Percentiles rank a stretch among this genome's conserved stretches.
Evolutionary conservation across 2,113 vertebrate species (phyloP).

Genomic region (Struthidea cinerea): DNA sequence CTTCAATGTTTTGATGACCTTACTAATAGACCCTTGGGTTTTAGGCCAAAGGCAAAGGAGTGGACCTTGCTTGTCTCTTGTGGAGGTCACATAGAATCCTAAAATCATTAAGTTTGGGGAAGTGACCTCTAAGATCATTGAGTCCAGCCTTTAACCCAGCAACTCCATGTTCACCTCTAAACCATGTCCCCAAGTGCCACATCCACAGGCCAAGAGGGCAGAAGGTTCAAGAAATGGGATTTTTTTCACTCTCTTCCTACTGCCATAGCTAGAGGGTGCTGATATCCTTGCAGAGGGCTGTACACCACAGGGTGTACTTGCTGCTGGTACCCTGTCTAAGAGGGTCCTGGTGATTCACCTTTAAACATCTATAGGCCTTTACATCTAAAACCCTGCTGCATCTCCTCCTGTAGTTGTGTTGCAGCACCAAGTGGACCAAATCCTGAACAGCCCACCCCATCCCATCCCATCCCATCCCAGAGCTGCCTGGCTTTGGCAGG

Average conservation of each 20-base stretch:
- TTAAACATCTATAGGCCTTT: not conserved
- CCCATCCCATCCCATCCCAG: not conserved
- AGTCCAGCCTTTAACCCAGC: not conserved
- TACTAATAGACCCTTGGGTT: not conserved
- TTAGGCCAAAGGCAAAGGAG: not conserved
- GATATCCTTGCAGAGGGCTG: not conserved
- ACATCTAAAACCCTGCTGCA: not conserved
- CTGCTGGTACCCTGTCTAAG: not conserved
- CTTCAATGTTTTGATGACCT: not conserved
- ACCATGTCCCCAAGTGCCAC: not conserved
- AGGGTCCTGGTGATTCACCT: not conserved
- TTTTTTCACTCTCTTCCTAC: not conserved
- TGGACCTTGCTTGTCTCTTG: not conserved
- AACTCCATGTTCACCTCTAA: not conserved
- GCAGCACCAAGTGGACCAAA: not conserved
- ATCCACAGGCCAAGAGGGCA: not conserved
- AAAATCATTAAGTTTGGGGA: not conserved
- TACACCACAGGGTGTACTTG: not conserved
- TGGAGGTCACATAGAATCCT: not conserved
- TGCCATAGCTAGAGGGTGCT: not conserved
- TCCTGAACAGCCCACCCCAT: not conserved
- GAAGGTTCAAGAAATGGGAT: not conserved
- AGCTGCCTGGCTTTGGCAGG: not conserved
- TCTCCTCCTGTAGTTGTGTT: not conserved
- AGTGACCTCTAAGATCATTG: not conserved